Percentiles rank a stretch among this genome's conserved stretches.
These are phyloP conservation scores for Caenorhabditis sp. DNA, from an alignment of 2,888 invertebrate genomes.

Conservation along the genomic window DNA sequence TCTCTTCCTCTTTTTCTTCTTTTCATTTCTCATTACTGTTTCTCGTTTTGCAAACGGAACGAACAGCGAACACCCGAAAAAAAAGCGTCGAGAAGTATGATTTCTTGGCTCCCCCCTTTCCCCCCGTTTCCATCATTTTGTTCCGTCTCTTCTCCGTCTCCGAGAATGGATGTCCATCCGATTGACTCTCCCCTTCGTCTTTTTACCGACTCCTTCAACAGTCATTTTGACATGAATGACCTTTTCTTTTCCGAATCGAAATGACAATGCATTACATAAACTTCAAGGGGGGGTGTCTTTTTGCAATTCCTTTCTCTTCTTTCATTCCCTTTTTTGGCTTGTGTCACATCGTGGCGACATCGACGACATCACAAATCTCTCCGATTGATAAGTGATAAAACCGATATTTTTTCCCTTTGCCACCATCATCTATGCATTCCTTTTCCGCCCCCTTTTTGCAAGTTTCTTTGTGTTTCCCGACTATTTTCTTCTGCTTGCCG, in stretches of 20 bases:
- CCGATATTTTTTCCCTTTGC: constrained; percentile 13
- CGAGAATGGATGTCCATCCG: not conserved
- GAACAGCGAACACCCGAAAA: not conserved
- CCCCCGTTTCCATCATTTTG: not conserved
- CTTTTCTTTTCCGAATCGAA: constrained; percentile 38
- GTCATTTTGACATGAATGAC: constrained; percentile 53
- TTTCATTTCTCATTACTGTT: constrained; percentile 28
- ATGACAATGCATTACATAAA: constrained; percentile 39
- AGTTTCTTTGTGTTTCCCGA: not conserved
- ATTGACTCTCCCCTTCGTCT: no score
- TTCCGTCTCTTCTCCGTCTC: no score
- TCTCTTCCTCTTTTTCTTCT: constrained; percentile 14
- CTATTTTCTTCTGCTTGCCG: constrained; percentile 1
- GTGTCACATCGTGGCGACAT: no score
- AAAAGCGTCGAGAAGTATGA: constrained; percentile 4
- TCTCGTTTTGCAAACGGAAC: constrained; percentile 3
- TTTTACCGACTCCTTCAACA: constrained; percentile 18
- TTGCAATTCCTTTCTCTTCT: not conserved
- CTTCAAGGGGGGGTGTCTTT: constrained; percentile 11
- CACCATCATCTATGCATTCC: no score
- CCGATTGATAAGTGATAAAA: constrained; percentile 39
- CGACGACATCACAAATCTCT: constrained; percentile 44
- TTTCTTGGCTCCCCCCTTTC: not conserved
- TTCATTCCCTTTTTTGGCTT: constrained; percentile 17
- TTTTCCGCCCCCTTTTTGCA: constrained; percentile 37